Base-by-base conservation (phyloP, 2,797 vertebrate species). In the Microctenopoma stevenorrisi region DNA sequence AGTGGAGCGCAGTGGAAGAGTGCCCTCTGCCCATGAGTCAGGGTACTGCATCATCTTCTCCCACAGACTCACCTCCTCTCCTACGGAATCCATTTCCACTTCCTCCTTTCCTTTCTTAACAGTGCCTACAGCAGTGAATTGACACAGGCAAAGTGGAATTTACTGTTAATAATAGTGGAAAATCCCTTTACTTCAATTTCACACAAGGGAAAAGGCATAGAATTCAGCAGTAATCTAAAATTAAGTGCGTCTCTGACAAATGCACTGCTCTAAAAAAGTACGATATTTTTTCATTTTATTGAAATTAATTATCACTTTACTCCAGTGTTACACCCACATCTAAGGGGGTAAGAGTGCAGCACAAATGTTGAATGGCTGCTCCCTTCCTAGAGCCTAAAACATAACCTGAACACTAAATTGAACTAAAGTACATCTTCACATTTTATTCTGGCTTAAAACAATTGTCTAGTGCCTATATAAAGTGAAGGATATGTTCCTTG, bases 31-130 rank as follows among this genome's bases (percentile, higher is more conserved):
- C 97, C 97, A 99, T 0, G 97, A 99, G 81, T 96, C 96, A 0
- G 97, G 98, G 88, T 97, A 99, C 89, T 96, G 96, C 89, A 95
- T 86, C 97, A 99, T 98, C 91, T 98, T 99, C 92, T 95, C 92
- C 98, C 98, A 99, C 63, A 99, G 90, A 76, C 93, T 96, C 64
- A 96, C 91, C 88, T 99, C 98, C 88, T 99, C 98, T 0, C 95
- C 96, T 0, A 83, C 92, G 0, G 96, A 98, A 80, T 99, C 96
- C 92, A 94, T 94, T 85, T 89, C 81, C 89, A 95, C 86, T 68
- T 96, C 95, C 0, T 93, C 82, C 60, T 92, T 93, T 33, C 88
- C 91, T 4, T 85, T 85, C 71, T 81, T 88, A 6, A 92, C 56
- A 2, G 53, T 51, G 55, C 89, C 92, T 94, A 86, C 65, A 64